Conservation (phyloP, 2,888 invertebrate species). For the Meta bourneti region DNA sequence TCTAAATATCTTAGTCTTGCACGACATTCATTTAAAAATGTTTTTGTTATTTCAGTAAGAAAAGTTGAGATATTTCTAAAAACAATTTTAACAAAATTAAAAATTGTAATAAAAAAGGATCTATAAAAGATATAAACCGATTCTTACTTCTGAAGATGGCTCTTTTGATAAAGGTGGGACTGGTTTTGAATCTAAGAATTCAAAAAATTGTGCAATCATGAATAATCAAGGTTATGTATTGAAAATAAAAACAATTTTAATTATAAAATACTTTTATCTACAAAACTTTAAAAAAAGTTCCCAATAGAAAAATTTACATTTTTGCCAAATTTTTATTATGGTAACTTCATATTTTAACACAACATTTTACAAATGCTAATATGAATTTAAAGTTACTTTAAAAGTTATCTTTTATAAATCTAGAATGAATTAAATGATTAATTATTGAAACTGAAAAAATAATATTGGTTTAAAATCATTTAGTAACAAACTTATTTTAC, state of each 20-base stretch:
- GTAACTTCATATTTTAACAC: too few species aligned
- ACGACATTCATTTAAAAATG: too few species aligned
- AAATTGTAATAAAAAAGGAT: too few species aligned
- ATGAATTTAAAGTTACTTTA: background rate
- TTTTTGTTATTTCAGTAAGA: too few species aligned
- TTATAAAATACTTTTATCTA: too few species aligned
- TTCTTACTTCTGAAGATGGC: slow-evolving; percentile 60
- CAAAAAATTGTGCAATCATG: background rate
- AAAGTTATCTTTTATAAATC: background rate
- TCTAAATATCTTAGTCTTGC: too few species aligned
- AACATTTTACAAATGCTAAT: too few species aligned
- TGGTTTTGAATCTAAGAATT: slow-evolving; percentile 35
- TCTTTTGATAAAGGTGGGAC: slow-evolving; percentile 51
- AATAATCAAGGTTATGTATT: background rate
- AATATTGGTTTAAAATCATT: background rate
- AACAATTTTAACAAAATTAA: too few species aligned
- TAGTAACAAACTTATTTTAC: background rate
- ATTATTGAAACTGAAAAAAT: background rate
- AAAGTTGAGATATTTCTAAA: too few species aligned
- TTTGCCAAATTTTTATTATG: too few species aligned
- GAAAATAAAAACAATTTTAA: background rate
- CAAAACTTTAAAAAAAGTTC: too few species aligned
- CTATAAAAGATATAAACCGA: background rate
- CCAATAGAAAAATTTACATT: too few species aligned
- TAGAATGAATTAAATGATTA: background rate